Evolutionary conservation across 2,113 vertebrate species (phyloP).

Genomic region (Dromaius novaehollandiae): DNA sequence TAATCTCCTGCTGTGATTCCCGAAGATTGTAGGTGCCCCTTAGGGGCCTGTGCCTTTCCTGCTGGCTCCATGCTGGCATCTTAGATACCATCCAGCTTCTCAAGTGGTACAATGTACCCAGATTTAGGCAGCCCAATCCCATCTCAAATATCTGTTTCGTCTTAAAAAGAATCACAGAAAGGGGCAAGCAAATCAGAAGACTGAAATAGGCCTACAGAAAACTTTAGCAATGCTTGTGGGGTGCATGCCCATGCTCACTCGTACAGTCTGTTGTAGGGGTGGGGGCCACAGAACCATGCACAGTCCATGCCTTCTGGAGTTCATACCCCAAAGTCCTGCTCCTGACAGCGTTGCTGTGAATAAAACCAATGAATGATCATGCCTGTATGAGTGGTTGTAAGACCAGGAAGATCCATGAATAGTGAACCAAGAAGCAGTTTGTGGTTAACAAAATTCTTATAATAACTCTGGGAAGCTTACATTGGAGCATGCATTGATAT

Average conservation of each 20-base stretch:
- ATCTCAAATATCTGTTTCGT: background rate
- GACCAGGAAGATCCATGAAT: background rate
- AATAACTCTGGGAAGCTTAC: conserved; percentile 27
- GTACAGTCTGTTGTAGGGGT: background rate
- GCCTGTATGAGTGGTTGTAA: background rate
- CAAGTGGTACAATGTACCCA: background rate
- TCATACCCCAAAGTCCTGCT: background rate
- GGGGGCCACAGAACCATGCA: background rate
- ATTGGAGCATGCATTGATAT: conserved; percentile 22
- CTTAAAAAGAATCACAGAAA: background rate
- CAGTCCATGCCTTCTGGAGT: background rate
- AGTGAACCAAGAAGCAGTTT: background rate
- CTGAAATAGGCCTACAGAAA: background rate
- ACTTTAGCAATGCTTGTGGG: background rate
- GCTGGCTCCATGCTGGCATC: background rate
- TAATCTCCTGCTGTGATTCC: background rate
- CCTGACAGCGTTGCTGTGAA: background rate
- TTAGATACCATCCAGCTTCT: background rate
- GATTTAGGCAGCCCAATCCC: background rate
- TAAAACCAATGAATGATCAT: conserved; percentile 3
- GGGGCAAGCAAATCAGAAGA: background rate
- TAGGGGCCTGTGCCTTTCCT: background rate
- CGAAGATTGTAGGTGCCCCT: background rate
- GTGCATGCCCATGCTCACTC: too few species aligned
- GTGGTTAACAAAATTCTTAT: conserved; percentile 63